Evolutionary conservation across 2,797 vertebrate genomes (phyloP), one percentile per base, ranked within the genome.

Genomic region (Glossophaga mutica): DNA sequence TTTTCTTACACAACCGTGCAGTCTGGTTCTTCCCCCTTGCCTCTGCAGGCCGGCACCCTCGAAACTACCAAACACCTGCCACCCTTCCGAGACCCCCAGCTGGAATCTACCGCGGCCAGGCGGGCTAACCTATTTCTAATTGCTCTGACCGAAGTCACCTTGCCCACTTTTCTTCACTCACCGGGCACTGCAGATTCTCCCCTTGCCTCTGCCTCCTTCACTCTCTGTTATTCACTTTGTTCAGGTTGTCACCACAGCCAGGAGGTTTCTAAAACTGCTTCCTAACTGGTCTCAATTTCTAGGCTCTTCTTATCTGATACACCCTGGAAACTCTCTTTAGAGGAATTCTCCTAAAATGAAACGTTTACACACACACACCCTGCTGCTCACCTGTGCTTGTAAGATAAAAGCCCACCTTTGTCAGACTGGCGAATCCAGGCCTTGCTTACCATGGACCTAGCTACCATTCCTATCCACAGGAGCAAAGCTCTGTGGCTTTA

Each of bases 21-120:
- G 3, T 12, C 46, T 24, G 65, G 48, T 1, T 21, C 76, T 0
- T 19, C 16, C 24, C 74, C 1, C 29, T 39, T 10, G 39, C 34
- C 42, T 24, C 52, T 0, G 0, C 6, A 14, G 26, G 44, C 4
- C 50, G 5, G 22, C 26, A 37, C 48, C 77, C 70, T 2, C 0
- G 14, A 88, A n/a, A 46, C 11, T 7, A 22, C 37, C 39, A 2
- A 3, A 4, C 3, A 14, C 14, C 42, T 15, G 11, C 24, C 32
- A 14, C 7, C 3, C 5, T 14, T 15, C 4, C 37, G 6, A 15
- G 26, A 67, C 73, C n/a, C 5, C 44, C 12, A 0, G 73, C 37
- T 10, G 44, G 14, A 77, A 55, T 2, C 18, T 1, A 8, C 26
- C 1, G 2, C 0, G 4, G 19, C n/a, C n/a, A 19, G 37, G 67